Base-by-base conservation (phyloP, 2,113 vertebrate genomes). In the Pionites leucogaster region DNA sequence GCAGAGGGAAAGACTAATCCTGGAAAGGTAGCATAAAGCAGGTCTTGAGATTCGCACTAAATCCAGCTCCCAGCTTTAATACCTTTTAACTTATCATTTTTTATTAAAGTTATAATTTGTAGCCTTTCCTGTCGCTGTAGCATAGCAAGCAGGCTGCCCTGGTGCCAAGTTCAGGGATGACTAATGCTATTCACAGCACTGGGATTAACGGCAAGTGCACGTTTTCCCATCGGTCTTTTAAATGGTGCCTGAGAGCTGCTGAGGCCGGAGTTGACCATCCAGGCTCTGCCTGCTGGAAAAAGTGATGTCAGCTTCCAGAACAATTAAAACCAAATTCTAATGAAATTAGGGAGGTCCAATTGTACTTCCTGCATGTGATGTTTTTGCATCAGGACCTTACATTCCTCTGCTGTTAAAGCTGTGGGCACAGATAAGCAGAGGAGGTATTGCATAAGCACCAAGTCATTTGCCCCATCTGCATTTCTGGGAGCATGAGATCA, bases 121-220 rank as follows among this genome's bases (percentile, higher is more conserved):
- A 72, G 86, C 88, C 69, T 85, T 93, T 89, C 22, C 23, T 0
- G 1, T 68, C 28, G 74, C 86, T 70, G 90, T 63, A 85, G 81
- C 94, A 77, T 86, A 91, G 88, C 91, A 89, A 93, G 69, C 81
- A 86, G 81, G 24, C 81, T 77, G 64, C 72, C 37, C 83, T 35
- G 77, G 71, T 75, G 96, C 96, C 93, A 95, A 95, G 88, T 95
- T 90, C 72, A 63, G 67, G 42, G 92, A 85, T 96, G 96, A 96
- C 96, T 96, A 97, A 96, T 75, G 6, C 80, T 96, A 69, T 96
- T 97, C 95, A 96, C 96, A 96, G 96, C 83, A 77, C 91, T 92
- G 86, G 92, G 93, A 47, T 87, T 82, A 93, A 94, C 71, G 93
- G 96, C 94, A 97, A 96, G 88, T 96, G 57, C 96, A 82, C 86